These are phyloP conservation scores for Aethina tumida DNA, from an alignment of 1,140 invertebrate genomes.

Conservation along the genomic window DNA sequence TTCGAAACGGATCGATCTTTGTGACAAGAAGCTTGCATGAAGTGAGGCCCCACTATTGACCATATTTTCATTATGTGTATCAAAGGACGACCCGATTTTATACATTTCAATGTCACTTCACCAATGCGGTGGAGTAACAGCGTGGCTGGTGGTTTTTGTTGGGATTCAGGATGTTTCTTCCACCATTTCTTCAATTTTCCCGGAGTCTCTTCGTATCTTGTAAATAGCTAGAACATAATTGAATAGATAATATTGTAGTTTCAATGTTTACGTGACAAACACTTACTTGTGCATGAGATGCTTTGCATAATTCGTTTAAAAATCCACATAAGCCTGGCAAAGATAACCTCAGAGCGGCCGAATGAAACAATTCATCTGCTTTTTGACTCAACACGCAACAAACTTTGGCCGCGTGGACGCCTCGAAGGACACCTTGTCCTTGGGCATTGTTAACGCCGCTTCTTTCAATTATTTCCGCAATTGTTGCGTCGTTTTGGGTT, in stretches of 20 bases:
- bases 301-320: constrained; percentile 66
- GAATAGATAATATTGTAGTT: not conserved
- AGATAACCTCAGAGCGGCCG: constrained; percentile 79
- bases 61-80: constrained; percentile 85
- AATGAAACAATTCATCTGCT: constrained; percentile 75
- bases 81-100: constrained; percentile 74
- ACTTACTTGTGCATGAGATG: constrained; percentile 63
- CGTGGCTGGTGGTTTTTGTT: constrained; percentile 35
- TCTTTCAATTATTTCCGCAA: constrained; percentile 55
- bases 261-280: constrained; percentile 2
- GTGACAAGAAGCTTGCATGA: constrained; percentile 90
- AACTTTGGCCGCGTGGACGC: constrained; percentile 74
- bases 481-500: constrained; percentile 31
- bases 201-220: constrained; percentile 28
- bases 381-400: constrained; percentile 78
- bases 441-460: constrained; percentile 47
- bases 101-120: constrained; percentile 77
- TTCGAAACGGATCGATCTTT: constrained; percentile 82
- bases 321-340: constrained; percentile 73
- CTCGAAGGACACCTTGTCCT: constrained; percentile 61
- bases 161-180: constrained; percentile 40
- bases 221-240: constrained; percentile 24
- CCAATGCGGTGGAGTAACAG: constrained; percentile 72
- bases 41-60: constrained; percentile 81
- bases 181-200: constrained; percentile 42